Evolutionary conservation across 2,113 vertebrate genomes (phyloP).

Genomic region (Notarius lentiginosus): DNA sequence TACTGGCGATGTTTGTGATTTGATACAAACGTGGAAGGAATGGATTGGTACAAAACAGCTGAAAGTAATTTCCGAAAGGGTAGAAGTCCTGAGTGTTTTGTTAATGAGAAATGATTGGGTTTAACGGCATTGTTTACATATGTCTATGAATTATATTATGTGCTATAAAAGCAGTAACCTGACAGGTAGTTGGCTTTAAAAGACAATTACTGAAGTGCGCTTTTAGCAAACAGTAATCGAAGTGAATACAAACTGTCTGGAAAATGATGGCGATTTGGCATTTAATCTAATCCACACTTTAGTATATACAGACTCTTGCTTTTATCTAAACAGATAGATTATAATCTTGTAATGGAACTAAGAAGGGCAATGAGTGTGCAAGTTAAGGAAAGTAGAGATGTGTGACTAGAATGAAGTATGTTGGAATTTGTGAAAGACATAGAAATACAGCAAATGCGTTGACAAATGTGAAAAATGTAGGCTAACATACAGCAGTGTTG

Average conservation of each 20-base stretch:
- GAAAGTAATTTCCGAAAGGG: slow-evolving; percentile 19
- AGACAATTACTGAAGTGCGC: neutral
- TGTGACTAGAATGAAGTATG: neutral
- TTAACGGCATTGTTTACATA: neutral
- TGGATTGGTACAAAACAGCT: slow-evolving; percentile 3
- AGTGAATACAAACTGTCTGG: neutral
- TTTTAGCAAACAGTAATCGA: neutral
- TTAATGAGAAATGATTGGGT: neutral
- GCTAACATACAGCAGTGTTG: neutral
- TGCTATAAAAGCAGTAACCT: neutral
- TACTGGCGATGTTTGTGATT: slow-evolving; percentile 41
- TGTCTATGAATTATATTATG: neutral
- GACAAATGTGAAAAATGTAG: neutral
- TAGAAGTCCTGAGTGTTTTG: slow-evolving; percentile 20
- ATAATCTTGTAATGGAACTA: neutral
- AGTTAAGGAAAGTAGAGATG: neutral
- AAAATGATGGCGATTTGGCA: slow-evolving; percentile 12
- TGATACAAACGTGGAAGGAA: slow-evolving; percentile 44
- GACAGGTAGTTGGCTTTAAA: neutral
- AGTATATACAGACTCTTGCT: slow-evolving; percentile 5
- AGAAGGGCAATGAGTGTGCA: neutral
- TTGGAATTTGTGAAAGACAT: neutral
- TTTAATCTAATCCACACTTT: slow-evolving; percentile 14
- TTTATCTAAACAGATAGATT: neutral
- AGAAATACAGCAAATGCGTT: neutral